Percentiles rank a stretch among this genome's conserved stretches.
Conservation (phyloP, 2,797 vertebrate species). For the Parambassis ranga region DNA sequence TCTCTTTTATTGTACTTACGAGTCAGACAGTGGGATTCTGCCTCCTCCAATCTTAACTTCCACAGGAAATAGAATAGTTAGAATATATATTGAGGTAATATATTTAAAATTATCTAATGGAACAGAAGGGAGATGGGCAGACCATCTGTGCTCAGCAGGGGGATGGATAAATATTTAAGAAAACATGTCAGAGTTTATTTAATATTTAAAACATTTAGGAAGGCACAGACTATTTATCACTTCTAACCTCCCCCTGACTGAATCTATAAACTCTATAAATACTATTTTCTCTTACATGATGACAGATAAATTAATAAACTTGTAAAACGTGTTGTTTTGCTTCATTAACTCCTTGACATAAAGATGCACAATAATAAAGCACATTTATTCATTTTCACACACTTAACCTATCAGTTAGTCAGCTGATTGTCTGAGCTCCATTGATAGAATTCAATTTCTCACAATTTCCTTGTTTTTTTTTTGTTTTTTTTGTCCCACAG, state of each 20-base stretch:
- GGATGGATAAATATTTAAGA: constrained; percentile 5
- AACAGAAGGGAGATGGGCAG: neutral
- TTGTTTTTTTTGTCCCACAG: constrained; percentile 12
- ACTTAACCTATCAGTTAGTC: neutral
- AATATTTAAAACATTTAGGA: constrained; percentile 3
- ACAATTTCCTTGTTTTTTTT: neutral
- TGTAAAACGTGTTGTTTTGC: neutral
- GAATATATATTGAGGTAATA: neutral
- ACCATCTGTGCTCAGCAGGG: neutral
- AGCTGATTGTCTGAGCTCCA: neutral
- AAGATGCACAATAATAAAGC: neutral
- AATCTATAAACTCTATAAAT: neutral
- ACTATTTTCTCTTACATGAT: neutral
- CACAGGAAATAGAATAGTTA: neutral
- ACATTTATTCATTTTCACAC: neutral
- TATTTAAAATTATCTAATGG: neutral
- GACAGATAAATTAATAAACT: neutral
- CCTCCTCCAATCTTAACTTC: constrained; percentile 1
- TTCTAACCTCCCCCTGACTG: neutral
- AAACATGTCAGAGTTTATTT: neutral
- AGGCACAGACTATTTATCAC: neutral
- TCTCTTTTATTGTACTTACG: constrained; percentile 34
- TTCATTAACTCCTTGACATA: neutral
- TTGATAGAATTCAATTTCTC: constrained; percentile 5
- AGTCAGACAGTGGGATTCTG: constrained; percentile 25